Evolutionary conservation across 2,888 invertebrate species (phyloP).

Genomic region (Acronicta aceris): DNA sequence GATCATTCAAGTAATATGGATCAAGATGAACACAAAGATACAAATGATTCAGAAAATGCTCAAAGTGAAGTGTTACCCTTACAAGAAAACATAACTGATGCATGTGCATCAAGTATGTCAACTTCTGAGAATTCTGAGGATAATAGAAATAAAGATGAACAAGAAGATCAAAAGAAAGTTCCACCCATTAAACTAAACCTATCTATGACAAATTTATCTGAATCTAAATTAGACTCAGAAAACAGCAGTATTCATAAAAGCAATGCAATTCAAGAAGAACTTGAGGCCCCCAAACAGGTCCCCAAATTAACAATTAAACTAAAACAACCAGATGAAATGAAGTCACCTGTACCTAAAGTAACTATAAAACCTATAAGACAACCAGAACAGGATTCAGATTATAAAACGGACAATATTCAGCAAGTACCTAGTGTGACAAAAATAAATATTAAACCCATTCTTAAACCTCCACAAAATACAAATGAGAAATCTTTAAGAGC

Average conservation of each 20-base stretch:
- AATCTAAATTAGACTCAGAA: conserved; percentile 50
- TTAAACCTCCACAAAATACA: conserved; percentile 75
- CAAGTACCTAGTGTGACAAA: conserved; percentile 78
- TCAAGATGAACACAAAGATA: conserved; percentile 18
- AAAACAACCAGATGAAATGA: conserved; percentile 78
- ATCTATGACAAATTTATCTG: conserved; percentile 54
- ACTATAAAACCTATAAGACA: conserved; percentile 85
- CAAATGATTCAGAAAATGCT: conserved; percentile 14
- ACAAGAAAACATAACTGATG: conserved; percentile 9
- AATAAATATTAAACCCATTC: conserved; percentile 85
- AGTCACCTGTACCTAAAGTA: conserved; percentile 80
- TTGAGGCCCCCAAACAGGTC: conserved; percentile 76
- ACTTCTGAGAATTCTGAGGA: conserved; percentile 23
- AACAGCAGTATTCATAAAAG: conserved; percentile 59
- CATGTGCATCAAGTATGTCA: conserved; percentile 18
- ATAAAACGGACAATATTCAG: conserved; percentile 57
- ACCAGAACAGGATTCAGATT: conserved; percentile 60
- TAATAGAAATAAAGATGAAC: conserved; percentile 26
- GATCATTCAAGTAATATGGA: conserved; percentile 20
- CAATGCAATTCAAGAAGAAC: conserved; percentile 57
- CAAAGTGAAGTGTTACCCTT: conserved; percentile 25
- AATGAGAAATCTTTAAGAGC: conserved; percentile 76
- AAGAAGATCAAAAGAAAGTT: conserved; percentile 65
- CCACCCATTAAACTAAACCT: conserved; percentile 73
- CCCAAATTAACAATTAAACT: conserved; percentile 88